Conservation (phyloP, 1,140 invertebrate species). For the Pantala flavescens region DNA sequence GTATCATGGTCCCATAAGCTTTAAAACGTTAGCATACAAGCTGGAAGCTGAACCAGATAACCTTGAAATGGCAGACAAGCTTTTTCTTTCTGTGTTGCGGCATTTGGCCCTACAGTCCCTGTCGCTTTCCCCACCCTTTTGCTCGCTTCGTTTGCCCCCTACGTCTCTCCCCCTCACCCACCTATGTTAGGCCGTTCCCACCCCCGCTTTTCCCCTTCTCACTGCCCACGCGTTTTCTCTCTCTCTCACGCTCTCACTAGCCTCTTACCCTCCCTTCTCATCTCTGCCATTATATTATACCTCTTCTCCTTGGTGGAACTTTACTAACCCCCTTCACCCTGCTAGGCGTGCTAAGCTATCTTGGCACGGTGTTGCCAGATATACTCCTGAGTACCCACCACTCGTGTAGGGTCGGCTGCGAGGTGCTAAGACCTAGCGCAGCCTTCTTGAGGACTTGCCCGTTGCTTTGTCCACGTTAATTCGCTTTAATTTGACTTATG, state of each 20-base stretch:
- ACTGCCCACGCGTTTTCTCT: neutral
- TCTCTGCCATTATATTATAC: slow-evolving; percentile 3
- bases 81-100: neutral
- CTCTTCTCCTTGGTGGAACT: neutral
- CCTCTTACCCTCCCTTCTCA: neutral
- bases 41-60: neutral
- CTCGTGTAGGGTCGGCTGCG: too few relatives aligned
- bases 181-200: neutral
- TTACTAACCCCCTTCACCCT: neutral
- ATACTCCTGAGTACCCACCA: neutral
- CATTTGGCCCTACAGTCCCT: neutral
- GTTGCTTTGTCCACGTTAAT: too few relatives aligned
- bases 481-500: too few relatives aligned
- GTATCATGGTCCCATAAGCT: neutral
- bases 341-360: neutral
- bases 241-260: neutral
- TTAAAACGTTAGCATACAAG: neutral
- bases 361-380: neutral
- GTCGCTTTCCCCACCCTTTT: neutral
- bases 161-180: neutral
- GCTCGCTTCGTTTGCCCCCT: neutral
- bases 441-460: too few relatives aligned
- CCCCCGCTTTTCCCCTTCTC: neutral
- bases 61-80: slow-evolving; percentile 3
- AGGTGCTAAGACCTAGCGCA: too few relatives aligned